A percentile compares a stretch with the other conserved stretches of the same genome.
These are phyloP conservation scores for Trogon melanurus DNA, from an alignment of 2,113 vertebrate species.

Conservation along the genomic window DNA sequence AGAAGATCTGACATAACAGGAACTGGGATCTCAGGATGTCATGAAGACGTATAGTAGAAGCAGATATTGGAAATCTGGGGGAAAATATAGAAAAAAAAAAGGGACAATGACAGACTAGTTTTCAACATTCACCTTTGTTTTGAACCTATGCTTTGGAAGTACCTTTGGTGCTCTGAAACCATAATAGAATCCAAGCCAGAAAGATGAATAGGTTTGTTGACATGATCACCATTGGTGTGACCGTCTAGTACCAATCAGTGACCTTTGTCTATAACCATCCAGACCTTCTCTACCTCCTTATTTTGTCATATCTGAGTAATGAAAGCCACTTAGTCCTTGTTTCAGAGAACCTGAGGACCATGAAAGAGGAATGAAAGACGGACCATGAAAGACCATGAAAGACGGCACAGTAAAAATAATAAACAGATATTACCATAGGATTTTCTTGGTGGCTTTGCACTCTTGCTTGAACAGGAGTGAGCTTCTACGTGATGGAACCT, in stretches of 20 bases:
- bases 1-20: not conserved
- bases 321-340: not conserved
- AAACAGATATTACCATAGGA: not conserved
- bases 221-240: not conserved
- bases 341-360: not conserved
- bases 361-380: too few relatives aligned
- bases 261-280: not conserved
- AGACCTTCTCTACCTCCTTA: not conserved
- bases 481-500: not conserved
- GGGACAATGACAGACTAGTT: not conserved
- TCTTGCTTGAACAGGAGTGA: not conserved
- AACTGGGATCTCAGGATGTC: not conserved
- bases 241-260: not conserved
- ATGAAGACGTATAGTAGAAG: not conserved
- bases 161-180: not conserved
- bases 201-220: not conserved
- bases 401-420: not conserved
- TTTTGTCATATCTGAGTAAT: not conserved
- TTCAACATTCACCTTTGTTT: not conserved
- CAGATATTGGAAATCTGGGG: not conserved
- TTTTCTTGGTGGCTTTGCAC: not conserved
- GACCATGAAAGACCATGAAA: accelerated
- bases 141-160: not conserved
- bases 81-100: not conserved
- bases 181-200: not conserved